Conservation (phyloP, 2,113 vertebrate species). For the Bambusicola thoracicus region DNA sequence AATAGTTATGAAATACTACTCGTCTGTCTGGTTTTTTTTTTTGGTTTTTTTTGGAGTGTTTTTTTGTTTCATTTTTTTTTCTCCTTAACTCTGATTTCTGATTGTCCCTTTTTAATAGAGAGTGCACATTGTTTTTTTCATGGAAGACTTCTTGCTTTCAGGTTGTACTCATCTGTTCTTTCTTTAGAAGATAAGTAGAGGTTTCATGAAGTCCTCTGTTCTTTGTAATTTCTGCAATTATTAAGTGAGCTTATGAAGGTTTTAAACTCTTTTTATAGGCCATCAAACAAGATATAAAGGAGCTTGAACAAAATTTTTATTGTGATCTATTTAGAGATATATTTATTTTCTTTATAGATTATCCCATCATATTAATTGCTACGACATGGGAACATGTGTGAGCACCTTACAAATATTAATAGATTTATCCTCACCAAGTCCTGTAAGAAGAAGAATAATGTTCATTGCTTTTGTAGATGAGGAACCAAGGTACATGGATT, state of each 20-base stretch:
- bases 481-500: neutral
- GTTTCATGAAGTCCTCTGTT: neutral
- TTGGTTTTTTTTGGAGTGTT: too few species aligned
- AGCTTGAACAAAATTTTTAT: neutral
- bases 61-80: neutral
- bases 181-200: neutral
- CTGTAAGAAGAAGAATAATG: neutral
- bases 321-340: neutral
- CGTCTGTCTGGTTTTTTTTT: neutral
- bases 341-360: neutral
- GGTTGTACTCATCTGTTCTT: neutral
- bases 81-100: neutral
- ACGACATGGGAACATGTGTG: neutral
- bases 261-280: neutral
- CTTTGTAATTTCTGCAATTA: neutral
- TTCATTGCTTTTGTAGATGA: neutral
- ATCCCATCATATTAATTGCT: neutral
- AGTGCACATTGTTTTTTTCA: neutral
- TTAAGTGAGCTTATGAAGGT: neutral
- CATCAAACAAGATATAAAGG: neutral
- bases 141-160: neutral
- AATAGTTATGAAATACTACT: neutral
- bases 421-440: neutral
- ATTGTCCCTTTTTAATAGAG: neutral
- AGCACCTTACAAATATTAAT: neutral